Evolutionary conservation across 2,113 vertebrate species (phyloP).

Genomic region (Jaculus jaculus): DNA sequence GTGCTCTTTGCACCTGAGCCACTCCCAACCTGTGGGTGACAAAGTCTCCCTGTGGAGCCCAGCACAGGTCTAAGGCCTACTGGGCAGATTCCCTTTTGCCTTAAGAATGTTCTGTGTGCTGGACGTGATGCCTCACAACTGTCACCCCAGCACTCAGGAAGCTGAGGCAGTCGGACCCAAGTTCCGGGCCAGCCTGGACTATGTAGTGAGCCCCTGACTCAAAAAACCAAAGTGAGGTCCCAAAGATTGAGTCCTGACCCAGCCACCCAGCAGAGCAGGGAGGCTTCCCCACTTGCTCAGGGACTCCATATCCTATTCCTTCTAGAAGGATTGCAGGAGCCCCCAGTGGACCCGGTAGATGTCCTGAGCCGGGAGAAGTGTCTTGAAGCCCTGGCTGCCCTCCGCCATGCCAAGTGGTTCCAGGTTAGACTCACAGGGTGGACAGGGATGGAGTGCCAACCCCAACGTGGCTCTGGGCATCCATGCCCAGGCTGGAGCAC

Average conservation of each 20-base stretch:
- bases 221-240: neutral
- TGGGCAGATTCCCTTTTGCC: no score
- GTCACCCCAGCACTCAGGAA: neutral
- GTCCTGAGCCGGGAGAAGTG: constrained; percentile 86
- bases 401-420: constrained; percentile 92
- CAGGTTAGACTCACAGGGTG: constrained; percentile 83
- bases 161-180: neutral
- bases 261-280: neutral
- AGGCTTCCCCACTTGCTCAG: neutral
- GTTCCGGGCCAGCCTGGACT: neutral
- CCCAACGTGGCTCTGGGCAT: no score
- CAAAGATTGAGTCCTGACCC: neutral
- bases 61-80: neutral
- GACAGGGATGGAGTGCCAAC: fast-evolving
- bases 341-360: constrained; percentile 82
- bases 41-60: no score
- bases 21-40: neutral
- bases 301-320: neutral
- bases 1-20: neutral
- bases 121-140: neutral
- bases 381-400: constrained; percentile 87
- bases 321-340: constrained; percentile 61
- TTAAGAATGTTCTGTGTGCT: no score
- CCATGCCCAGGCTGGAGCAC: neutral
- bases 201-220: neutral